These are phyloP conservation scores for Muraenolepis orangiensis DNA, from an alignment of 2,797 vertebrate species.

Conservation along the genomic window DNA sequence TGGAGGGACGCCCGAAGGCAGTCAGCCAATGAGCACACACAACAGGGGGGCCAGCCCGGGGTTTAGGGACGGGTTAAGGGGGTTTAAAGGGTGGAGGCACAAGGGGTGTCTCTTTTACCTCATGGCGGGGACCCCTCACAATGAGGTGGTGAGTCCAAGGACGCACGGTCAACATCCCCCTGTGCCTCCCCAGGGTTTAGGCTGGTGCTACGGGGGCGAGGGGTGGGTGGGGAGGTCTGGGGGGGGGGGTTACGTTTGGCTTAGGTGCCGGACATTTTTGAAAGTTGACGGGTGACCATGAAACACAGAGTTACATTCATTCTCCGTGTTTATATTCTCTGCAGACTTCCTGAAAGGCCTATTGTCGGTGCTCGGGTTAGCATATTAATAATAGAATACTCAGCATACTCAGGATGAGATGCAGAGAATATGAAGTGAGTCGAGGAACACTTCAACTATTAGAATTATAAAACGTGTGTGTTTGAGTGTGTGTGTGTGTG, in stretches of 20 bases:
- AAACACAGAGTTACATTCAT: conserved; percentile 66
- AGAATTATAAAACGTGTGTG: background rate
- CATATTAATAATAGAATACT: too few species aligned
- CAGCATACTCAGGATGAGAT: background rate
- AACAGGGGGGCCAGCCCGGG: conserved; percentile 68
- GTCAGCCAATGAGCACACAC: conserved; percentile 71
- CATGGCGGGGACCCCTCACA: conserved; percentile 48
- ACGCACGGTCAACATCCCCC: conserved; percentile 66
- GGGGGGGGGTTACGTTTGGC: conserved; percentile 66
- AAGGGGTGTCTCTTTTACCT: conserved; percentile 49
- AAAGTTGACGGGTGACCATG: conserved; percentile 68
- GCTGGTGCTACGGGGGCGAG: conserved; percentile 45
- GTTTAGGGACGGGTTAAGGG: conserved; percentile 69
- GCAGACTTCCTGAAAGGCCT: conserved; percentile 18
- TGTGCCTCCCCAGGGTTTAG: conserved; percentile 48
- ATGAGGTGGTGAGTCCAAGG: conserved; percentile 58
- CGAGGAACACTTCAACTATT: background rate
- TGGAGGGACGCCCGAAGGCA: conserved; percentile 74
- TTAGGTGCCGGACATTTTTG: conserved; percentile 52
- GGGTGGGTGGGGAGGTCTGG: conserved; percentile 53
- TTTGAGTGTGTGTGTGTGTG: background rate
- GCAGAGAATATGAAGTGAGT: too few species aligned
- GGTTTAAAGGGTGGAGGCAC: conserved; percentile 55
- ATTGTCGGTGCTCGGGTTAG: conserved; percentile 34
- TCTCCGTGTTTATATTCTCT: conserved; percentile 47